Base-by-base conservation (phyloP, 1,140 invertebrate genomes). In the Cyclargus thomasi region DNA sequence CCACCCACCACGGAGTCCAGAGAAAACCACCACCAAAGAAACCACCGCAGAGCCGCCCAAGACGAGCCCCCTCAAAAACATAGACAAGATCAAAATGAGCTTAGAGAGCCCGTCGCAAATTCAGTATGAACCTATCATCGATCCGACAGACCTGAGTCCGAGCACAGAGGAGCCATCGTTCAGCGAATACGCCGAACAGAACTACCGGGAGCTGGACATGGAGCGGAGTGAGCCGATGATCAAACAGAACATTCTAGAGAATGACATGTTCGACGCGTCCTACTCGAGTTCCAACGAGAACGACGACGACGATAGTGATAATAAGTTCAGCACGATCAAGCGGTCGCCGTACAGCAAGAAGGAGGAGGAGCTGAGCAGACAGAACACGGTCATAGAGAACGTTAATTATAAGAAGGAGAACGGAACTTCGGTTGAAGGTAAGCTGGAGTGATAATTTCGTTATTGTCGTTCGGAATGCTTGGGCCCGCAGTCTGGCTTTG, bases 271-370 rank as follows among this genome's bases (percentile, higher is more conserved):
- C 65, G 90, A 91, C 16, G 83, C 90, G 0, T 90, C 90, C 0
- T 91, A 90, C 39, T 91, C 88, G 0, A 91, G 89, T 71, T 90
- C 90, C 0, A 93, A 93, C 63, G 92, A 94, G 67, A 87, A 92
- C 22, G 90, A 91, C 29, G 92, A 92, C 20, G 91, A 94, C 62
- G 93, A 94, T 29, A 92, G 92, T 67, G 91, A 93, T 72, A 92
- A 92, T 80, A 93, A 94, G 80, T 94, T 93, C 77, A 93, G 93
- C 62, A 94, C 93, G 10, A 94, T 94, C 17, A 94, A 94, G 71
- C 81, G 93, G 17, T 94, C 93, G n/a, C 93, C 93, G 14, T 93
- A 93, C 71, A 93, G 90, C 29, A 93, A 93, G 81, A 91, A 89
- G 1, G 80, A 79, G 0, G 68, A 77, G 62, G 82, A 91, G 62